A percentile compares a stretch with the other conserved stretches of the same genome.
phyloP scores from a whole-genome alignment of 2,888 invertebrate species.

The Amorpha juglandis region DNA sequence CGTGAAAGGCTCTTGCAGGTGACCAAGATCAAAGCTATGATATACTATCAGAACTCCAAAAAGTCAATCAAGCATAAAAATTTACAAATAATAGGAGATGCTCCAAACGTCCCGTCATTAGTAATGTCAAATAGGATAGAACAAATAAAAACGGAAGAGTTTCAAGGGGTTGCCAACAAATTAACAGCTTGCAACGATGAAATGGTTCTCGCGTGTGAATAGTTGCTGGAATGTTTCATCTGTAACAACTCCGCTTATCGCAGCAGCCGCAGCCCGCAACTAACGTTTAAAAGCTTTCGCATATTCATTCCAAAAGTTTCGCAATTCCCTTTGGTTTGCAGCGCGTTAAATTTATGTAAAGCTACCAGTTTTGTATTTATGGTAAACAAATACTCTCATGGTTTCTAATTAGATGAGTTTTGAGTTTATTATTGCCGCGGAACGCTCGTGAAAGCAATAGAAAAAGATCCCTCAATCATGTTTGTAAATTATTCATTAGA shows the following conservation, averaged over 20 bases:
- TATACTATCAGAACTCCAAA: not conserved
- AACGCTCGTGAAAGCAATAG: not conserved
- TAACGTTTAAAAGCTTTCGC: conserved; percentile 61
- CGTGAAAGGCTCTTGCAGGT: not conserved
- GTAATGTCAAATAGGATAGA: not conserved
- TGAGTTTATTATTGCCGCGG: not conserved
- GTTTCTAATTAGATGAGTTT: conserved; percentile 6
- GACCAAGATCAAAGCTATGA: not conserved
- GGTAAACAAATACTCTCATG: conserved; percentile 15
- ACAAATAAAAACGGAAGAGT: conserved; percentile 9
- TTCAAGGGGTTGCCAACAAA: conserved; percentile 35
- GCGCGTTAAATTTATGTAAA: conserved; percentile 59
- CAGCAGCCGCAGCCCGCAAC: conserved; percentile 38
- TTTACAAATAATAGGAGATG: not conserved
- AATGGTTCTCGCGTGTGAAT: conserved; percentile 32
- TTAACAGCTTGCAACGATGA: conserved; percentile 36
- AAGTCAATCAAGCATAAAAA: not conserved
- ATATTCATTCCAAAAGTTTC: conserved; percentile 71
- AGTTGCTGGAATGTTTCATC: conserved; percentile 19
- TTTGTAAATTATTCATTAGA: too few relatives aligned
- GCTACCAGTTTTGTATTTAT: conserved; percentile 40
- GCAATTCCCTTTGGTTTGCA: conserved; percentile 66
- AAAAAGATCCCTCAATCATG: not conserved
- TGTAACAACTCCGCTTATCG: conserved; percentile 44
- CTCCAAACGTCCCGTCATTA: not conserved